Percentiles rank a stretch among this genome's conserved stretches.
Conservation (phyloP, 2,113 vertebrate species). For the Riparia riparia region DNA sequence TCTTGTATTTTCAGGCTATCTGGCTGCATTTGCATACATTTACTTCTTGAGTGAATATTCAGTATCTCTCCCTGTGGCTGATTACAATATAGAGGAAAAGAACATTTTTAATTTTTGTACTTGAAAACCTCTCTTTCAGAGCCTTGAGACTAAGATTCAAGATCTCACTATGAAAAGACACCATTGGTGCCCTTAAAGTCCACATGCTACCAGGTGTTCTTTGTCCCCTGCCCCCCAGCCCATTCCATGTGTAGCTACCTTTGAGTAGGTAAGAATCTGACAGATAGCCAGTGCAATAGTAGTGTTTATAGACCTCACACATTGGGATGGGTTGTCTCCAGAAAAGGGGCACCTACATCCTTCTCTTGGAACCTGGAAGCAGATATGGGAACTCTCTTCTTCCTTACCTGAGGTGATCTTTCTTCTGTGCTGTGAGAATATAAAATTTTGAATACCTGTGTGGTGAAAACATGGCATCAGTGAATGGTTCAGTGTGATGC, state of each 20-base stretch:
- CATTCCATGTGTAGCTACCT: neutral
- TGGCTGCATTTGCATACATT: conserved; percentile 53
- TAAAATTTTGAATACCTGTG: neutral
- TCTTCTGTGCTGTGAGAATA: neutral
- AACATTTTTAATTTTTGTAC: neutral
- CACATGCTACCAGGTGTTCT: neutral
- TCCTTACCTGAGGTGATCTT: neutral
- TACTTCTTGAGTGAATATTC: conserved; percentile 28
- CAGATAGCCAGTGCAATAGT: neutral
- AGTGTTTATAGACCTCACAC: neutral
- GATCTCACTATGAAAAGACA: neutral
- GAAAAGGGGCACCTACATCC: neutral
- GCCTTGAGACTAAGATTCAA: neutral
- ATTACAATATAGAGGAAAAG: conserved; percentile 1
- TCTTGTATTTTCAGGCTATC: neutral
- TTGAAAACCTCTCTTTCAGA: neutral
- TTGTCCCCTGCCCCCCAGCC: neutral
- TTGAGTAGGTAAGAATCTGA: neutral
- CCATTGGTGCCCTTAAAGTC: neutral
- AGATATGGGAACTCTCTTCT: neutral
- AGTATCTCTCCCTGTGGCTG: neutral
- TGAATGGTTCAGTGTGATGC: neutral
- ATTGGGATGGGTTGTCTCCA: neutral
- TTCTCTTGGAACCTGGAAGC: neutral
- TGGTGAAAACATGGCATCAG: neutral